Conservation (phyloP, 2,113 vertebrate genomes). For the Cinclus cinclus region DNA sequence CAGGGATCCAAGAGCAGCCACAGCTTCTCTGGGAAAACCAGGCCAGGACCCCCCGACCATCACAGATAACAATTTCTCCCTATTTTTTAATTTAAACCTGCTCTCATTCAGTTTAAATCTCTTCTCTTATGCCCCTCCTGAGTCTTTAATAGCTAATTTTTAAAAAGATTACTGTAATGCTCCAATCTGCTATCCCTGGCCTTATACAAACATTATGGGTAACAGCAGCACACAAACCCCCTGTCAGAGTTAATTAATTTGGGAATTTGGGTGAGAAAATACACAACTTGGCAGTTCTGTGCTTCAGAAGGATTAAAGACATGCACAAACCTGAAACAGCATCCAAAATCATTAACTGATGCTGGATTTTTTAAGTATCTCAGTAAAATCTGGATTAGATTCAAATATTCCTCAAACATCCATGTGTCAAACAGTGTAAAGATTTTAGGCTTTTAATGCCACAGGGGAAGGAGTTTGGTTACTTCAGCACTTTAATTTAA, state of each 20-base stretch:
- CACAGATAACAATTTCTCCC: background rate
- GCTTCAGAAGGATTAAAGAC: constrained; percentile 48
- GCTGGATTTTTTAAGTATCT: constrained; percentile 56
- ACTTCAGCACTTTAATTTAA: background rate
- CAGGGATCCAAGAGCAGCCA: background rate
- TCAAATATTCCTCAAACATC: constrained; percentile 56
- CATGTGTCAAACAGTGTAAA: constrained; percentile 24
- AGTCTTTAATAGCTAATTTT: background rate
- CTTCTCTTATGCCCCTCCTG: background rate
- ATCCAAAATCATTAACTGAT: constrained; percentile 40
- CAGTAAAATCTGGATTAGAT: constrained; percentile 47
- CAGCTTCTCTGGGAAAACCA: background rate
- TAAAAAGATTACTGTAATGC: background rate
- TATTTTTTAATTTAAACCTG: background rate
- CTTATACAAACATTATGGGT: background rate
- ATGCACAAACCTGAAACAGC: constrained; percentile 28
- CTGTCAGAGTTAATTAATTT: constrained; percentile 2
- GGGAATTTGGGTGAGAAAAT: constrained; percentile 53
- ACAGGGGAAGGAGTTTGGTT: background rate
- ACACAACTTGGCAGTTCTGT: constrained; percentile 31
- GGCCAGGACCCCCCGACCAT: background rate
- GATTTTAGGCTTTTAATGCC: constrained; percentile 17
- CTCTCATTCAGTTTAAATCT: background rate
- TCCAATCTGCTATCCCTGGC: background rate
- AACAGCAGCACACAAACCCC: background rate